A percentile compares a stretch with the other conserved stretches of the same genome.
These are phyloP conservation scores for Eristalis arbustorum DNA, from an alignment of 2,888 invertebrate species.

Conservation along the genomic window DNA sequence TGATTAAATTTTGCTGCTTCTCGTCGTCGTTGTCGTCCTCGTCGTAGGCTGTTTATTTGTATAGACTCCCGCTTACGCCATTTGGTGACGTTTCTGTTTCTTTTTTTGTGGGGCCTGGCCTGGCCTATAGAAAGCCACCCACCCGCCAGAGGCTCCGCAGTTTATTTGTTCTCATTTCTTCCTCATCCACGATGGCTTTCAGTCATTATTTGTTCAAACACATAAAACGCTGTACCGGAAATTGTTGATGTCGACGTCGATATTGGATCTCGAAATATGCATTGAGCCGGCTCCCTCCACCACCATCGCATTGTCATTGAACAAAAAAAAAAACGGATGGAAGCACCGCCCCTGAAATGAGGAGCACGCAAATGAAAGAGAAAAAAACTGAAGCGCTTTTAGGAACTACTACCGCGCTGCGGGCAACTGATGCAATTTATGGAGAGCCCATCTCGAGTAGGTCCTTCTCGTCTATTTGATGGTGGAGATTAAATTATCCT, in stretches of 20 bases:
- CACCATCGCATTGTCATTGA: background rate
- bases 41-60: slow-evolving; percentile 15
- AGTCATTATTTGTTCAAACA: slow-evolving; percentile 35
- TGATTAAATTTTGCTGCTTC: slow-evolving; percentile 43
- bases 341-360: background rate
- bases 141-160: background rate
- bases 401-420: background rate
- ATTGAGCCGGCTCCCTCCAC: background rate
- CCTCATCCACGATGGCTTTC: slow-evolving; percentile 3
- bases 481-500: background rate
- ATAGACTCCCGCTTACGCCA: slow-evolving; percentile 24
- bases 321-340: background rate
- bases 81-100: background rate
- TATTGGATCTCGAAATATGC: slow-evolving; percentile 1
- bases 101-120: background rate
- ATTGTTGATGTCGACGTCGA: slow-evolving; percentile 35
- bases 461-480: background rate
- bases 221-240: slow-evolving; percentile 22
- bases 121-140: background rate
- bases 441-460: background rate
- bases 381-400: background rate
- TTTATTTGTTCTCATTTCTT: slow-evolving; percentile 3
- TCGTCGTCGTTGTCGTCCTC: background rate
- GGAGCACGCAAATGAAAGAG: background rate
- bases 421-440: background rate